Evolutionary conservation across 2,888 invertebrate genomes (phyloP), one percentile per base, ranked within the genome.

Genomic region (Lepetodrilus schrolli): DNA sequence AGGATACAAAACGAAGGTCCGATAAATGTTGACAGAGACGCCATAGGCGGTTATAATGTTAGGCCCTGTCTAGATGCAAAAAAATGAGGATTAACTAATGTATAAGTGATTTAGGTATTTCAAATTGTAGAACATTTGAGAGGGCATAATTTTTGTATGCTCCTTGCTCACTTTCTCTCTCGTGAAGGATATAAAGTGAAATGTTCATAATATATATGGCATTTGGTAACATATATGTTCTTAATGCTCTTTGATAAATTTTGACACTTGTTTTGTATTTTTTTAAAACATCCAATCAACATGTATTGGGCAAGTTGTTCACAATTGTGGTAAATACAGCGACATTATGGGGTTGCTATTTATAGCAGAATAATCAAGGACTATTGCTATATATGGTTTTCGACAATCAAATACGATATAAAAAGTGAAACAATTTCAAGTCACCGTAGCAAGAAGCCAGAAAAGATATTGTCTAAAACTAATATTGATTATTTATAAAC

Each of bases 1-100:
- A 74, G 74, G 20, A 75, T 87, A 34, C 80, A 82, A 65, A 79
- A 82, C 37, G 79, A 80, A 72, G 82, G 80, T 1, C 78, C 82
- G 23, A 37, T 86, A 20, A 70, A 80, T 48, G 70, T 83, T 34
- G 76, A 79, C 4, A 66, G 69, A 4, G 80, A 84, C 34, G 83
- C 85, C 8, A 68, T 83, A 1, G 73, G 81, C 17, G 87, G 87
- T 10, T 81, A 74, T 68, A 87, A 87, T 72, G 82, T 86, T 7
- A 74, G 79, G 38, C 80, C 83, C 8, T 87, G 87, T 78, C 49
- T 65, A 26, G 58, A 69, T 23, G 30, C 26, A 7, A 26, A 26
- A 30, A 68, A 68, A 47, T 68, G 43, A 47, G 58, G 58, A 1
- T 26, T 4, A 13, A 17, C 17, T 30, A 51, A 13, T 58, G 26